Evolutionary conservation across 2,113 vertebrate species (phyloP), one percentile per base, ranked within the genome.

Genomic region (Nothoprocta pentlandii): DNA sequence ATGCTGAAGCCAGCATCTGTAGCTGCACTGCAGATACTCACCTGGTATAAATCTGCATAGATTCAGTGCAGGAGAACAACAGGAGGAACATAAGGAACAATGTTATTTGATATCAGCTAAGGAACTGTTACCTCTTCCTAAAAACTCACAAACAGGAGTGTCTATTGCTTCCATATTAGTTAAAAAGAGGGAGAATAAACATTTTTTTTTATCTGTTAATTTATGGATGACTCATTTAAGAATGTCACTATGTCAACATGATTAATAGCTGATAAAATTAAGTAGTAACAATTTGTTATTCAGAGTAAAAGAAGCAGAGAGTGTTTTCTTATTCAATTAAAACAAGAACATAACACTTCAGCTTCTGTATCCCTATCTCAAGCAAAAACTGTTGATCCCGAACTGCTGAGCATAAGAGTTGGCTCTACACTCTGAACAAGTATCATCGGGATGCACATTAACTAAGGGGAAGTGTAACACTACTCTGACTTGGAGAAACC

Each of bases 121-220:
- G 61, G 56, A 76, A 26, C 41, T 15, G 46, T 22, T 26, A 67
- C 12, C 23, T 80, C 63, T 90, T 69, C 66, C 59, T 79, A 66
- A 89, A 68, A 81, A 30, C 53, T 87, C 80, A 73, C 47, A 44
- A 85, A 41, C 63, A 79, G 30, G 26, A 20, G 71, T 34, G 28
- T 15, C 12, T 34, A 58, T 32, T 56, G 56, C 46, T 87, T 87
- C 71, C 59, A 93, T 64, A 69, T 30, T 1, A 49, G 25, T 26
- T 44, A 39, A 95, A 79, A 85, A 58, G 22, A 92, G 14, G 32
- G 26, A 93, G 66, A 89, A 82, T 30, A 91, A 92, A 82, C 30
- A 41, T 36, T 44, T 90, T 66, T 87, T 28, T 66, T 32, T 15
- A 28, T 58, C 26, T 34, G 79, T 85, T 58, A 51, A 61, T 73